Percentiles rank a stretch among this genome's conserved stretches.
Evolutionary conservation across 2,888 invertebrate species (phyloP).

Genomic region (Gari tellinella): DNA sequence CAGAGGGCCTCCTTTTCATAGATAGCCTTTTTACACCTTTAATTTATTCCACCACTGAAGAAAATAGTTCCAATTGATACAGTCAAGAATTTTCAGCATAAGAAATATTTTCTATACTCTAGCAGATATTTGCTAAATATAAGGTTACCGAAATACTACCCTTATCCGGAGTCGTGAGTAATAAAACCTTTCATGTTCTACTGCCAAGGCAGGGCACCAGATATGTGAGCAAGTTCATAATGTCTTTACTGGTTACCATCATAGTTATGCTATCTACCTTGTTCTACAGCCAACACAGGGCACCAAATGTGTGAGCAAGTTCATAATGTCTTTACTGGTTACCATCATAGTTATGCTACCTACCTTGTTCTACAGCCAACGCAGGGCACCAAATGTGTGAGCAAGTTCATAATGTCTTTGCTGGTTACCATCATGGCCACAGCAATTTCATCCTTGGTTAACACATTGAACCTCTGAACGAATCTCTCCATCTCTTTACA

Average conservation of each 20-base stretch:
- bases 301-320: constrained; percentile 94
- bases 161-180: no score
- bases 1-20: no score
- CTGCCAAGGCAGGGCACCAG: constrained; percentile 98
- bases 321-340: constrained; percentile 89
- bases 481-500: constrained; percentile 94
- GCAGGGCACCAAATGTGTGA: constrained; percentile 96
- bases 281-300: constrained; percentile 97
- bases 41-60: no score
- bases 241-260: constrained; percentile 86
- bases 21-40: no score
- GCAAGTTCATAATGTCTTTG: constrained; percentile 92
- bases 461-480: constrained; percentile 91
- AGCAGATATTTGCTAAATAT: no score
- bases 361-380: constrained; percentile 97
- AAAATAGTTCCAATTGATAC: no score
- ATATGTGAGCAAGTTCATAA: constrained; percentile 93
- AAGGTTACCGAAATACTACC: no score
- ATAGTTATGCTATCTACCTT: constrained; percentile 90
- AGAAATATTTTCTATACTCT: no score
- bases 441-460: constrained; percentile 91
- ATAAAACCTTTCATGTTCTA: constrained; percentile 92
- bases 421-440: constrained; percentile 93
- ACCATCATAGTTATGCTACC: constrained; percentile 81
- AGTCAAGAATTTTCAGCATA: no score